Evolutionary conservation across 2,113 vertebrate genomes (phyloP).

Genomic region (Numida meleagris): DNA sequence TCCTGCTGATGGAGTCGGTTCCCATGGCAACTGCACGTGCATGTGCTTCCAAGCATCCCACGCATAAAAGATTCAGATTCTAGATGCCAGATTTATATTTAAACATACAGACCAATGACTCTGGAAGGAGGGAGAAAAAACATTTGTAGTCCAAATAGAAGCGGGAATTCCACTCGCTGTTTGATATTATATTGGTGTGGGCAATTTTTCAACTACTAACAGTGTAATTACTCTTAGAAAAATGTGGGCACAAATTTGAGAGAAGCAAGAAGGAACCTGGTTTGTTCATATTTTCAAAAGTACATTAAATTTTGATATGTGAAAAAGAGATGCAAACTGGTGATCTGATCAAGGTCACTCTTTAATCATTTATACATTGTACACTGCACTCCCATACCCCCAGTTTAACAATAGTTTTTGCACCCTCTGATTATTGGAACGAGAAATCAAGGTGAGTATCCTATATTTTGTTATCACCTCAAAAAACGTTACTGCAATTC

Average conservation of each 20-base stretch:
- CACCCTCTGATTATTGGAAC: not conserved
- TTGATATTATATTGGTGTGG: not conserved
- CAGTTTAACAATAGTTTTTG: not conserved
- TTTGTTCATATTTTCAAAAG: not conserved
- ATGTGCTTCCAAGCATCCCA: not conserved
- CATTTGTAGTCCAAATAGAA: not conserved
- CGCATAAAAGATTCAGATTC: not conserved
- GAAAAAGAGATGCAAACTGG: not conserved
- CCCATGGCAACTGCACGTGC: not conserved
- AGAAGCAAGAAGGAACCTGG: not conserved
- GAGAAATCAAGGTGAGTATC: not conserved
- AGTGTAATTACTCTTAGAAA: not conserved
- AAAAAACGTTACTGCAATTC: not conserved
- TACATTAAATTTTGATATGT: not conserved
- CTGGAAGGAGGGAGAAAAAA: not conserved
- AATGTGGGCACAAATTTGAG: not conserved
- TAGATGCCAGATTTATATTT: not conserved
- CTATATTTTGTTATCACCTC: not conserved
- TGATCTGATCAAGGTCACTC: not conserved
- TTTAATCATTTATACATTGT: not conserved
- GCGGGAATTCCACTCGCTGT: not conserved
- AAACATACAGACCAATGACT: not conserved
- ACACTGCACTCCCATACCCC: not conserved
- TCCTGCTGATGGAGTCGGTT: not conserved
- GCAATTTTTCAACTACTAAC: not conserved